Evolutionary conservation across 1,140 invertebrate species (phyloP).

Genomic region (Patella vulgata): DNA sequence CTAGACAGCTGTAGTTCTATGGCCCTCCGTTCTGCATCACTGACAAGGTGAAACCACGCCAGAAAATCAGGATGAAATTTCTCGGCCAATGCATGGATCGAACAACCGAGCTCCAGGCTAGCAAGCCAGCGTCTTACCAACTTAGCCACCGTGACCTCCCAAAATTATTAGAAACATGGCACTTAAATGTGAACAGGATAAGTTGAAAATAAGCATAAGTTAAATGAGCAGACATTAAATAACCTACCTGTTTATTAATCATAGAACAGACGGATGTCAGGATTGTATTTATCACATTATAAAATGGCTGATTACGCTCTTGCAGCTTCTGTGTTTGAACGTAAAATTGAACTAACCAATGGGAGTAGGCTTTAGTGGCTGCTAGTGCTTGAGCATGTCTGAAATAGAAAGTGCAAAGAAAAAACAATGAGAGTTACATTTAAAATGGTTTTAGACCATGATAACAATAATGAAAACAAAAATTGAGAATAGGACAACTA

Average conservation of each 20-base stretch:
- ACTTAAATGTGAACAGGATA: background rate
- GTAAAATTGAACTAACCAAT: conserved; percentile 70
- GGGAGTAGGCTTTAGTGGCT: conserved; percentile 75
- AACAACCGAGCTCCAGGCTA: no score
- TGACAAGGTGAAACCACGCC: no score
- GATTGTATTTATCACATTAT: conserved; percentile 55
- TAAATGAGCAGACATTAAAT: conserved; percentile 7
- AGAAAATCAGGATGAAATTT: no score
- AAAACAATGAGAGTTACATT: no score
- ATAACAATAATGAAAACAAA: background rate
- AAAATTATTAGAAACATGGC: background rate
- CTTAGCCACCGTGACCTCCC: no score
- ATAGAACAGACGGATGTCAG: conserved; percentile 55
- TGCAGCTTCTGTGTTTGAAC: conserved; percentile 46
- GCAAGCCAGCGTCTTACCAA: no score
- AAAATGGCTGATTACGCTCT: conserved; percentile 54
- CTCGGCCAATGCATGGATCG: no score
- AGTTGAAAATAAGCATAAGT: no score
- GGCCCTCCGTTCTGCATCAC: no score
- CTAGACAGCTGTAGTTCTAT: no score
- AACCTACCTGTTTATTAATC: conserved; percentile 61
- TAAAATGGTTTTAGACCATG: no score
- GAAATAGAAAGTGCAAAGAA: conserved; percentile 15
- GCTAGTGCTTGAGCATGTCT: conserved; percentile 78
- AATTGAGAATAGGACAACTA: background rate